phyloP scores from a whole-genome alignment of 2,888 invertebrate genomes.

The Lasioglossum calceatum region DNA sequence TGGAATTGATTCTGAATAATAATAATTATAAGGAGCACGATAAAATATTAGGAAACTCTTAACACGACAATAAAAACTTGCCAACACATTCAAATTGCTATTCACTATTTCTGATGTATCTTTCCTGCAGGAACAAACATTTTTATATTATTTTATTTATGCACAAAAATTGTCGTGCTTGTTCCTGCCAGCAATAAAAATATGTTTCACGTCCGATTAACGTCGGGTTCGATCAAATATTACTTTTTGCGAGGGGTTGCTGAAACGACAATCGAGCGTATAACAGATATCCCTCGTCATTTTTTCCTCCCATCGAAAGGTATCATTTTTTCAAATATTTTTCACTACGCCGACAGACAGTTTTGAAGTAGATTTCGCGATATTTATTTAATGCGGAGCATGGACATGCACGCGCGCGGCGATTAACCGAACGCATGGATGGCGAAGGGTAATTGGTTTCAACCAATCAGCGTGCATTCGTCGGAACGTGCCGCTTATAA shows the following conservation, averaged over 20 bases:
- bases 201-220: background rate
- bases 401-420: slow-evolving; percentile 9
- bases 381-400: slow-evolving; percentile 53
- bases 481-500: slow-evolving; percentile 54
- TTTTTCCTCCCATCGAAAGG: background rate
- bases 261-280: background rate
- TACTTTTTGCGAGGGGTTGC: background rate
- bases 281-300: background rate
- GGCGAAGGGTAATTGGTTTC: slow-evolving; percentile 59
- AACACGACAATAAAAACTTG: background rate
- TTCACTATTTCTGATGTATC: background rate
- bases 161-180: background rate
- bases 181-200: background rate
- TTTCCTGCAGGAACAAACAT: background rate
- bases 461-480: slow-evolving; percentile 54
- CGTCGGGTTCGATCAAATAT: background rate
- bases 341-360: slow-evolving; percentile 20
- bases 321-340: slow-evolving; percentile 50
- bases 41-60: background rate
- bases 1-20: background rate
- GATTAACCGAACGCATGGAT: slow-evolving; percentile 46
- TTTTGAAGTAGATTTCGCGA: slow-evolving; percentile 53
- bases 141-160: background rate
- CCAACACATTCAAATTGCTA: background rate
- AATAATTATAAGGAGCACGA: background rate